Evolutionary conservation across 2,113 vertebrate species (phyloP).

Genomic region (Serinus canaria): DNA sequence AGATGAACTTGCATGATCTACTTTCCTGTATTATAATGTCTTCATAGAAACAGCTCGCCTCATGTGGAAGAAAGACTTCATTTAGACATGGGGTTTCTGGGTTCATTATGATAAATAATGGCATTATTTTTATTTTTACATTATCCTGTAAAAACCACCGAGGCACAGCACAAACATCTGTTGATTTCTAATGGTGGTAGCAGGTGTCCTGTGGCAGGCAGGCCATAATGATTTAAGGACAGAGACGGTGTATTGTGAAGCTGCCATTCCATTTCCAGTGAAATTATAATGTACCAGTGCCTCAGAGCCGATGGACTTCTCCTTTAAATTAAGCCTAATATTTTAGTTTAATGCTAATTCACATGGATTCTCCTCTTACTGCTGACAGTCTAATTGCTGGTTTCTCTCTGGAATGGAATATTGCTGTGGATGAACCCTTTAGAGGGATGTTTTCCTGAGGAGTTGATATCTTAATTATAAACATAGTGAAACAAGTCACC

Average conservation of each 20-base stretch:
- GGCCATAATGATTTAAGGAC: background rate
- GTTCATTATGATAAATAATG: background rate
- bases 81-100: background rate
- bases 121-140: background rate
- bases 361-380: background rate
- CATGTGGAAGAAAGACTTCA: background rate
- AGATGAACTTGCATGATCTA: background rate
- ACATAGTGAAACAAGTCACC: background rate
- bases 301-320: background rate
- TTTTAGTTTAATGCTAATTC: background rate
- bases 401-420: background rate
- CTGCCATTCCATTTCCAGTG: background rate
- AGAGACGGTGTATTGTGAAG: background rate
- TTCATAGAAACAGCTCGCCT: background rate
- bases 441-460: background rate
- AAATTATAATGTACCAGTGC: background rate
- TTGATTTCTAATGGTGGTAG: background rate
- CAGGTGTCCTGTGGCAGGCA: background rate
- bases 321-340: background rate
- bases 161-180: background rate
- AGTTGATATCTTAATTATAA: background rate
- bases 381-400: background rate
- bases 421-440: background rate
- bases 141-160: background rate
- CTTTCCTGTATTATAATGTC: background rate